Conservation (phyloP, 2,113 vertebrate species). For the Gobius niger region DNA sequence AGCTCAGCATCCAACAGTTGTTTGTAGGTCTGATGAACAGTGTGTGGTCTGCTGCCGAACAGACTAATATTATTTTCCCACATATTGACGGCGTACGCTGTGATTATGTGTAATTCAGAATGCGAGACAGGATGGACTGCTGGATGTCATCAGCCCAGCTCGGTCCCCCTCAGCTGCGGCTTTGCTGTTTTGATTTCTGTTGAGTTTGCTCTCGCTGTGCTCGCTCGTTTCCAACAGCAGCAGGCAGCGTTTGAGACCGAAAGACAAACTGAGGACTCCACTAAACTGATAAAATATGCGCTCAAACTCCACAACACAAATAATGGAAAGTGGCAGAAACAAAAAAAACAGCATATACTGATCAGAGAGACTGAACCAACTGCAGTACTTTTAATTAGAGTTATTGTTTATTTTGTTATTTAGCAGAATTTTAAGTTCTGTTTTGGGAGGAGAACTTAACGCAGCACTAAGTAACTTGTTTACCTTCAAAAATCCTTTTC, state of each 20-base stretch:
- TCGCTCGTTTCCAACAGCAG: conserved; percentile 9
- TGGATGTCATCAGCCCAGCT: not conserved
- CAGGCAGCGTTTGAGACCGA: conserved; percentile 1
- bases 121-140: not conserved
- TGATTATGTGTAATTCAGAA: conserved; percentile 2
- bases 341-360: not conserved
- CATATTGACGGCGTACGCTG: not conserved
- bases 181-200: conserved; percentile 9
- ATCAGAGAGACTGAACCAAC: not conserved
- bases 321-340: not conserved
- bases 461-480: too few relatives aligned
- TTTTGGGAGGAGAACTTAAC: too few relatives aligned
- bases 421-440: not conserved
- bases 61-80: not conserved
- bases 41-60: not conserved
- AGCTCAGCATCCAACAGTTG: not conserved
- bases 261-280: not conserved
- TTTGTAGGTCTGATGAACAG: not conserved
- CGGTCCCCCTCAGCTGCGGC: not conserved
- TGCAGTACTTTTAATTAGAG: not conserved
- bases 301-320: not conserved
- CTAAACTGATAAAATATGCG: conserved; percentile 5
- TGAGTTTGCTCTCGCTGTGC: conserved; percentile 1
- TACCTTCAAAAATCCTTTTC: too few relatives aligned
- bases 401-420: not conserved